phyloP scores from a whole-genome alignment of 2,888 invertebrate species.

The Campopleginae sp. region DNA sequence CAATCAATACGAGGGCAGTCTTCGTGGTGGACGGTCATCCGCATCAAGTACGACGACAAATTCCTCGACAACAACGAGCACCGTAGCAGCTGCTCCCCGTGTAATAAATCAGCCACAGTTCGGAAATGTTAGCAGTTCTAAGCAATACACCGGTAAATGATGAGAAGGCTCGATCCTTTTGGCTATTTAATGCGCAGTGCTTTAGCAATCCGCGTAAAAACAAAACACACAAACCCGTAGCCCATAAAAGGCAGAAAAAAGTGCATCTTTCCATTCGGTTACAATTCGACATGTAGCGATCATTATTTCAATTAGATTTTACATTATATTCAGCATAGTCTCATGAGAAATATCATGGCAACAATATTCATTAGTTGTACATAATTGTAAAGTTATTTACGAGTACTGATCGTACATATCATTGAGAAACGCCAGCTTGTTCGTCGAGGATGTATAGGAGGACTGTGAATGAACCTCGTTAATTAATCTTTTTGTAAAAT shows the following conservation, averaged over 20 bases:
- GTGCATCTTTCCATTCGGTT: conserved; percentile 12
- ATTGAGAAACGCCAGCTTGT: conserved; percentile 60
- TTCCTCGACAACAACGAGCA: conserved; percentile 58
- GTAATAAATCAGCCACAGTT: conserved; percentile 91
- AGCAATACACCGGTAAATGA: conserved; percentile 82
- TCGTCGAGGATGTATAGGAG: conserved; percentile 45
- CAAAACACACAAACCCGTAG: conserved; percentile 7
- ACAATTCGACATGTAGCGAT: conserved; percentile 22
- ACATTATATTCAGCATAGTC: conserved; percentile 4
- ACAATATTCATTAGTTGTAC: conserved; percentile 64
- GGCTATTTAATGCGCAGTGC: conserved; percentile 64
- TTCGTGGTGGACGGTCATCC: conserved; percentile 84
- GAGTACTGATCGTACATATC: conserved; percentile 62
- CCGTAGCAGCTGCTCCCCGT: conserved; percentile 88
- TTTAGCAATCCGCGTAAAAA: conserved; percentile 44
- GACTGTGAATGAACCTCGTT: neutral
- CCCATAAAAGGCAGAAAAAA: conserved; percentile 31
- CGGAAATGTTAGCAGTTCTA: conserved; percentile 86
- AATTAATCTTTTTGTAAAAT: neutral
- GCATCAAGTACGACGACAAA: conserved; percentile 82
- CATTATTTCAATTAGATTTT: conserved; percentile 26
- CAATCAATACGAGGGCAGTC: conserved; percentile 83
- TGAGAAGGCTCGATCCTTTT: conserved; percentile 73
- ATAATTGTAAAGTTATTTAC: conserved; percentile 61
- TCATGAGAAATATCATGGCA: conserved; percentile 23